Percentiles rank a stretch among this genome's conserved stretches.
These are phyloP conservation scores for Nymphalis urticae DNA, from an alignment of 2,888 invertebrate species.

Conservation along the genomic window DNA sequence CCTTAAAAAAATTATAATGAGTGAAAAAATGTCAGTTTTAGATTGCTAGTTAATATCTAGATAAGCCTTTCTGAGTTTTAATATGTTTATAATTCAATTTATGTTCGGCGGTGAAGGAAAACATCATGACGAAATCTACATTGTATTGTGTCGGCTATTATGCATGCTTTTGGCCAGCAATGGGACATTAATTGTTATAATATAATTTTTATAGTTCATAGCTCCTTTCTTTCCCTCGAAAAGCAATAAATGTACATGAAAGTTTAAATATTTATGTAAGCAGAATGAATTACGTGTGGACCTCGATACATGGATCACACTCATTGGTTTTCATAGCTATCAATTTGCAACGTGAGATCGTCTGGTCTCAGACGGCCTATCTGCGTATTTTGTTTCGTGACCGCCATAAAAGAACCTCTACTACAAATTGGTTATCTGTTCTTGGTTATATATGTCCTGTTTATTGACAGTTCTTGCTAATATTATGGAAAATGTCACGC, in stretches of 20 bases:
- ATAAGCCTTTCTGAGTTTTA: too few species aligned
- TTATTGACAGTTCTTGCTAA: conserved; percentile 4
- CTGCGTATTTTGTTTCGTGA: conserved; percentile 5
- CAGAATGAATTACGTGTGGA: neutral
- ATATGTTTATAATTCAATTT: too few species aligned
- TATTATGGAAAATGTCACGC: neutral
- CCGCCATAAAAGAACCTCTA: conserved; percentile 10
- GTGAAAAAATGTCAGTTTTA: too few species aligned
- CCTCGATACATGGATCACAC: neutral
- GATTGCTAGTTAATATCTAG: too few species aligned
- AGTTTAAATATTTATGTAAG: neutral
- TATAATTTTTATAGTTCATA: too few species aligned
- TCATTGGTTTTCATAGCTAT: conserved; percentile 13
- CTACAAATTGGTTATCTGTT: conserved; percentile 11
- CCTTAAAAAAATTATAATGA: too few species aligned
- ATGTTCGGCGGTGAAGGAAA: too few species aligned
- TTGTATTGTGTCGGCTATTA: too few species aligned
- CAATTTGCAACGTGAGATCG: conserved; percentile 10
- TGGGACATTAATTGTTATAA: too few species aligned
- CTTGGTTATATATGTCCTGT: conserved; percentile 5
- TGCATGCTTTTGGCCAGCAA: too few species aligned
- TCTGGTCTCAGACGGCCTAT: conserved; percentile 6
- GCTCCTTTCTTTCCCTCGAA: too few species aligned
- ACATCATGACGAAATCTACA: too few species aligned
- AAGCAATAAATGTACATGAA: neutral